phyloP scores from a whole-genome alignment of 1,140 invertebrate genomes.

The Procambarus virginalis region DNA sequence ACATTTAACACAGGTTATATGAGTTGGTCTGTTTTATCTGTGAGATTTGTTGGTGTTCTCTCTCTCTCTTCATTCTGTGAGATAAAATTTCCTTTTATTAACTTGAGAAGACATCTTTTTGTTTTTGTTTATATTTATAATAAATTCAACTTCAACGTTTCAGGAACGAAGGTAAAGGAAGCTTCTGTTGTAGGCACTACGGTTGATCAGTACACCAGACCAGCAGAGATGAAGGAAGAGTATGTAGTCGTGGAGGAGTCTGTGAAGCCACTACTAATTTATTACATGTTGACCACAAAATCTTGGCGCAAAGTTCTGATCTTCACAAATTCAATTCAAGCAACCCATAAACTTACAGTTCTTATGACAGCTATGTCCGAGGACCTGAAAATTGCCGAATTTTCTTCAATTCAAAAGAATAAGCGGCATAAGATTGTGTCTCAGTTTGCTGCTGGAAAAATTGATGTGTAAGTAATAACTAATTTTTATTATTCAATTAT shows the following conservation, averaged over 20 bases:
- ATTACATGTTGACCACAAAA: constrained; percentile 79
- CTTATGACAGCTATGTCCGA: constrained; percentile 80
- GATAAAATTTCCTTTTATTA: too few relatives aligned
- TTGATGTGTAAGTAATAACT: constrained; percentile 72
- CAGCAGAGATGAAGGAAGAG: constrained; percentile 86
- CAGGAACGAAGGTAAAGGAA: background rate
- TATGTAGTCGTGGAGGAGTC: constrained; percentile 81
- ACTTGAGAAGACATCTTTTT: background rate
- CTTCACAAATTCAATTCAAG: constrained; percentile 90
- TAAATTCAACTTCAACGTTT: background rate
- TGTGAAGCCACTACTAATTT: constrained; percentile 88
- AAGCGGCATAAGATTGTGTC: constrained; percentile 81
- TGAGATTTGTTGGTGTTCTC: background rate
- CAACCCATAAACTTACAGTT: constrained; percentile 82
- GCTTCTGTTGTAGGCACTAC: background rate
- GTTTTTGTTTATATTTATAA: background rate
- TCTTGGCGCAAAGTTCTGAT: constrained; percentile 84
- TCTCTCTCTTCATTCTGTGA: background rate
- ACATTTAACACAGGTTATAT: too few relatives aligned
- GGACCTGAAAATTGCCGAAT: constrained; percentile 79
- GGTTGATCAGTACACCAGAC: constrained; percentile 79
- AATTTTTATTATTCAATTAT: constrained; percentile 21
- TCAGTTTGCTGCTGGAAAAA: constrained; percentile 82
- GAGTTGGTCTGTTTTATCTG: background rate
- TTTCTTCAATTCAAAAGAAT: constrained; percentile 79